A percentile compares a stretch with the other conserved stretches of the same genome.
These are phyloP conservation scores for Ciona savignyi DNA, from an alignment of 23 tunicate genomes.

Conservation along the genomic window DNA sequence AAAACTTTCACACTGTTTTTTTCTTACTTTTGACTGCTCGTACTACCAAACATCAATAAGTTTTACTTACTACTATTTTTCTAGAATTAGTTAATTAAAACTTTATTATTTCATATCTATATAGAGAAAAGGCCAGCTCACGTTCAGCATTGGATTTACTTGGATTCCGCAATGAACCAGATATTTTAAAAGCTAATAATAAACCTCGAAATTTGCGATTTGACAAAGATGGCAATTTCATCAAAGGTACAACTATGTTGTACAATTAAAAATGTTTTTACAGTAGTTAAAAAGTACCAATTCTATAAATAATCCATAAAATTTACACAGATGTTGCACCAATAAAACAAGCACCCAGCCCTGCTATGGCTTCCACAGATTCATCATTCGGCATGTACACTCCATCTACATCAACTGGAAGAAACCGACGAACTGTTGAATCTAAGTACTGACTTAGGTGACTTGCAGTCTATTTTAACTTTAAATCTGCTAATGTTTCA, in stretches of 20 bases:
- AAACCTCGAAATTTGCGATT: slow-evolving; percentile 6
- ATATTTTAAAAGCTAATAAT: background rate
- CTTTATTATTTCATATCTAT: too few relatives aligned
- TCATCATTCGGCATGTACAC: slow-evolving; percentile 47
- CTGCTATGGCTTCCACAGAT: slow-evolving; percentile 18
- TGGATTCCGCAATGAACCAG: background rate
- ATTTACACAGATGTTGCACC: too few relatives aligned
- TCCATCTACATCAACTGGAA: slow-evolving; percentile 18
- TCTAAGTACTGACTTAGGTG: background rate
- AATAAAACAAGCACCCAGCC: slow-evolving; percentile 3
- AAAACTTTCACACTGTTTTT: too few relatives aligned
- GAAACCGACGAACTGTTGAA: background rate
- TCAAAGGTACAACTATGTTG: slow-evolving; percentile 12
- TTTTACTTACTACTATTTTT: too few relatives aligned
- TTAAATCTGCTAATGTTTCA: background rate
- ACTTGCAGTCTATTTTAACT: background rate
- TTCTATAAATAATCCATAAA: too few relatives aligned
- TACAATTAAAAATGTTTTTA: background rate
- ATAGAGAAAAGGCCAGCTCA: background rate
- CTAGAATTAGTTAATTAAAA: too few relatives aligned
- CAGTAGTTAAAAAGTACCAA: too few relatives aligned
- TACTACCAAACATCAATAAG: too few relatives aligned
- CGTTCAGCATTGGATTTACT: background rate
- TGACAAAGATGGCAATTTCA: slow-evolving; percentile 54
- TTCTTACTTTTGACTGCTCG: too few relatives aligned